Evolutionary conservation across 2,888 invertebrate species (phyloP), one percentile per base, ranked within the genome.

Genomic region (Nemotelus nigrinus): DNA sequence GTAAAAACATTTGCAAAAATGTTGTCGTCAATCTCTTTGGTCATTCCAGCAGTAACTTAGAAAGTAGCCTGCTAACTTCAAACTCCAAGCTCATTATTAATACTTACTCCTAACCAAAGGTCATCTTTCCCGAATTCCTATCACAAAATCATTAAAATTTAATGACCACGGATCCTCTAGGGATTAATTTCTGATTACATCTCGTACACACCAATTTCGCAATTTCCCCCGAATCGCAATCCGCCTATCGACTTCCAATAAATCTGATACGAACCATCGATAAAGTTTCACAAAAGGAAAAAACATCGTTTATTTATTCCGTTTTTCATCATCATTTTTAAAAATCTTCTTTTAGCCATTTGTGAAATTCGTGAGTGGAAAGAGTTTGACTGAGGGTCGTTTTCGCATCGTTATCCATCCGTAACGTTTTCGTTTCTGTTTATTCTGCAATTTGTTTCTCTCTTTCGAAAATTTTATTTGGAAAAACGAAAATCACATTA

Each of bases 401-500:
- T 68, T 68, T 70, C n/a, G 50, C 4, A 41, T 63, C 74, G 63
- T 63, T 74, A 60, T 55, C 55, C 67, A 70, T 70, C 55, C 70
- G 55, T 70, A 70, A 63, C 74, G 74, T 63, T 60, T 60, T 74
- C 48, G 74, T 8, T 57, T n/a, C 74, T 58, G 57, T 57, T 57
- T 72, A 67, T 67, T 48, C 48, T 48, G 7, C 67, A 39, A 63
- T 41, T 7, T 65, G 63, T 63, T 50, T 57, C 47, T 2, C 45
- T 74, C 48, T 60, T 55, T n/a, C 47, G 43, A 76, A 68, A 78
- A 67, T 65, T 67, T 65, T 63, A 53, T 74, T 65, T 63, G 72
- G 77, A 77, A 78, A 76, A 65, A 77, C 74, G 68, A 72, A 72
- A 79, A 74, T 74, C 74, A 63, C 70, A 77, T 74, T 60, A 72